These are phyloP conservation scores for Corythaeola cristata DNA, from an alignment of 2,113 vertebrate species.

Conservation along the genomic window DNA sequence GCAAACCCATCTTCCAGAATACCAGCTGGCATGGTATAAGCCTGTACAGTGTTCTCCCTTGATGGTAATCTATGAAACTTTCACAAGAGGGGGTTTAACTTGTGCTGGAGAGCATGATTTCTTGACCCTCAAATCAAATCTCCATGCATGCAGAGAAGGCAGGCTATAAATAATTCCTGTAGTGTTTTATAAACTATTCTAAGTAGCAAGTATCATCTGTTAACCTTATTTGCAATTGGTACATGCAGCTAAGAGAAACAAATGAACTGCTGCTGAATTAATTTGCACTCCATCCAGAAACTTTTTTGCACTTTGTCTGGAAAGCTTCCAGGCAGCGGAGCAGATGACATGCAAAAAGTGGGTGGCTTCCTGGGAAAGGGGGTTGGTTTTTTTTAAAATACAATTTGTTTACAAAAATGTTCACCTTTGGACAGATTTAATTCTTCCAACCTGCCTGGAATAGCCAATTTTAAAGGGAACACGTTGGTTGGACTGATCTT, in stretches of 20 bases:
- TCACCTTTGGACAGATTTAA: background rate
- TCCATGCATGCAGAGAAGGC: background rate
- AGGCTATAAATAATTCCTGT: conserved; percentile 36
- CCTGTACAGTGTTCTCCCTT: background rate
- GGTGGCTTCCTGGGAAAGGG: conserved; percentile 18
- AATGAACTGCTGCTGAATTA: conserved; percentile 65
- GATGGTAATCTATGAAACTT: background rate
- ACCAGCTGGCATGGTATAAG: background rate
- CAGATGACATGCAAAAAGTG: conserved; percentile 56
- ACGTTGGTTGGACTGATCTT: background rate
- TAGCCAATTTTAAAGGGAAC: background rate
- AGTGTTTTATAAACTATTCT: conserved; percentile 36
- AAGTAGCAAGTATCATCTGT: conserved; percentile 45
- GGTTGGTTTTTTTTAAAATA: background rate
- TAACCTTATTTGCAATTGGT: conserved; percentile 57
- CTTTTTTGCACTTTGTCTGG: conserved; percentile 64
- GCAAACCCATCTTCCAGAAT: background rate
- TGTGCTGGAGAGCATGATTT: background rate
- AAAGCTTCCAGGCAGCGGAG: conserved; percentile 54
- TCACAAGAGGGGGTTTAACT: background rate
- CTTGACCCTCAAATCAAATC: background rate
- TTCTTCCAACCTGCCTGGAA: background rate
- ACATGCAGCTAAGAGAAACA: conserved; percentile 49
- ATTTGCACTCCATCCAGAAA: conserved; percentile 58
- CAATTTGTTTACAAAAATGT: background rate